Evolutionary conservation across 2,797 vertebrate genomes (phyloP).

Genomic region (Rhyacichthys aspro): DNA sequence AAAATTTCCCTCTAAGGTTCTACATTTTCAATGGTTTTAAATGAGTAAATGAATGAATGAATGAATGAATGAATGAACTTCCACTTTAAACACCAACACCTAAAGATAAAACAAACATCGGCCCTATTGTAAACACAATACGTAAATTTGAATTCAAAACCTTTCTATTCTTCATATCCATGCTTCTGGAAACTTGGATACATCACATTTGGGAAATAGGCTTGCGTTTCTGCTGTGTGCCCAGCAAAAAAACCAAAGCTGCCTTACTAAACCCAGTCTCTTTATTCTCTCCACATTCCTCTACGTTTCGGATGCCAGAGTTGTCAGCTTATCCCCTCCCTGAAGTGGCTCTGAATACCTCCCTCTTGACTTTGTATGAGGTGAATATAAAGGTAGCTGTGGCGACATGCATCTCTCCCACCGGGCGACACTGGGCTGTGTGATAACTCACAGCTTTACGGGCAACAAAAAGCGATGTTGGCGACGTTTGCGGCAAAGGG

Average conservation of each 20-base stretch:
- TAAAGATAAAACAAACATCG: background rate
- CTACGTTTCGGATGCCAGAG: slow-evolving; percentile 29
- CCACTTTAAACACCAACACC: too few species aligned
- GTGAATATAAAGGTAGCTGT: slow-evolving; percentile 42
- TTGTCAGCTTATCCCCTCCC: slow-evolving; percentile 41
- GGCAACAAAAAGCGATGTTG: slow-evolving; percentile 26
- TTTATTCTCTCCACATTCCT: slow-evolving; percentile 14
- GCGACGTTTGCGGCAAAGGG: slow-evolving; percentile 27
- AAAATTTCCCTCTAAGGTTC: too few species aligned
- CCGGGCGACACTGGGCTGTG: slow-evolving; percentile 46
- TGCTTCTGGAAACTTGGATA: slow-evolving; percentile 4
- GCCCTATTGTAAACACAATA: background rate
- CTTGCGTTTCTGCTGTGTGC: background rate
- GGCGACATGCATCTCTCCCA: slow-evolving; percentile 31
- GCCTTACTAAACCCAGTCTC: slow-evolving; percentile 7
- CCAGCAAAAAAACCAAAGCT: slow-evolving; percentile 9
- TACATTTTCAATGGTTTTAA: too few species aligned
- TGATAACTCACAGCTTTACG: slow-evolving; percentile 54
- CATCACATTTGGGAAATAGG: background rate
- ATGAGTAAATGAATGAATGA: too few species aligned
- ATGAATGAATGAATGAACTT: too few species aligned
- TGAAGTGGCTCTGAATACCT: slow-evolving; percentile 44
- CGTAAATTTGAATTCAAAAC: background rate
- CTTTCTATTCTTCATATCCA: background rate
- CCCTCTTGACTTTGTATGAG: slow-evolving; percentile 46